Base-by-base conservation (phyloP, 2,797 vertebrate genomes). In the Muscicapa striata region DNA sequence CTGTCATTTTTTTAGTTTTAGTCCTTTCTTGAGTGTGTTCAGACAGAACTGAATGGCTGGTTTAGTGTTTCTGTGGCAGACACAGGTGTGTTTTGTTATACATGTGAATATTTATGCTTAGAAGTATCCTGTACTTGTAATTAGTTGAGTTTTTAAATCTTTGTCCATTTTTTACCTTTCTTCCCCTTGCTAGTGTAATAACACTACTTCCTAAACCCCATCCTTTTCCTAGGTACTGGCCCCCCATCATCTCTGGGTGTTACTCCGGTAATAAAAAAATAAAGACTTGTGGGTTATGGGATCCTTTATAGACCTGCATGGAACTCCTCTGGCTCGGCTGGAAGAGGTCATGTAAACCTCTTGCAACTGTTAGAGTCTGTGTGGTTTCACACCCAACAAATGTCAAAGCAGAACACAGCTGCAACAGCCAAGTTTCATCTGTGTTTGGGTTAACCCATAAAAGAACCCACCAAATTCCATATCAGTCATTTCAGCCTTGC, bases 351-450 rank as follows among this genome's bases (percentile, higher is more conserved):
- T 59, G 63, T 78, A 93, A 92, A 88, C 88, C 69, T 93, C 41
- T 90, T 88, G 70, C 86, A 94, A 78, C 89, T n/a, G 9, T 77
- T 89, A 78, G 40, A 88, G 59, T 63, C 89, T 58, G 62, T 95
- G 93, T 96, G 96, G 94, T 95, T 96, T 96, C 91, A 90, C 93
- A 95, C 92, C 67, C 92, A 89, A 94, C 81, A 94, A 96, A 94
- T 89, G 94, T 94, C 93, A 95, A 88, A 93, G 82, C 70, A 86
- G 90, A 93, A 77, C 73, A 76, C 61, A 54, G 87, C 57, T 92
- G 64, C 77, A 91, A 54, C 72, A 85, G 92, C 94, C 95, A 93
- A 94, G 76, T 95, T 94, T 93, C 3, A 3, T 93, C 87, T 88
- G 82, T 69, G 67, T 84, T 95, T 75, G 61, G 57, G 48, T 92